phyloP scores from a whole-genome alignment of 2,888 invertebrate genomes.

The Himalopsyche tibetana region DNA sequence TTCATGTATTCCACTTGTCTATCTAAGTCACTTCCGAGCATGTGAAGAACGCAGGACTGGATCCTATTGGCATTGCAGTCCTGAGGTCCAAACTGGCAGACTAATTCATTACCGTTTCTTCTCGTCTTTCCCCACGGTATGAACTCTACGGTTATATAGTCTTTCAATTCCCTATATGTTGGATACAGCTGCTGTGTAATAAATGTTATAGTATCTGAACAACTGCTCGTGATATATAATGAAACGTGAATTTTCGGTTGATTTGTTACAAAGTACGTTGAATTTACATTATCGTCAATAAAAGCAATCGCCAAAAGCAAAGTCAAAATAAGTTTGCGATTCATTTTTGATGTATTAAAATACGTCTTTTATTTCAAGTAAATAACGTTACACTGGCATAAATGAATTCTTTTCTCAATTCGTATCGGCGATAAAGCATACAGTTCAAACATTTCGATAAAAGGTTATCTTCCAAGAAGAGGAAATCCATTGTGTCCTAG shows the following conservation, averaged over 20 bases:
- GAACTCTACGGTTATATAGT: constrained; percentile 72
- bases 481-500: neutral
- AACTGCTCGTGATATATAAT: constrained; percentile 70
- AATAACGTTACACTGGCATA: neutral
- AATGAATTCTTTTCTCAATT: neutral
- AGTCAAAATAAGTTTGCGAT: neutral
- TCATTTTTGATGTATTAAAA: neutral
- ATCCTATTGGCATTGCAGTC: constrained; percentile 74
- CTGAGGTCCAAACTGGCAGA: constrained; percentile 69
- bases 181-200: constrained; percentile 69
- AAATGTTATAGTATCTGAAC: constrained; percentile 71
- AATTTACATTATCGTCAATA: neutral
- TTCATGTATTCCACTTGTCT: constrained; percentile 70
- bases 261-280: constrained; percentile 27
- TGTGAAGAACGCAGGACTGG: constrained; percentile 72
- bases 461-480: constrained; percentile 11
- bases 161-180: constrained; percentile 69
- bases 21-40: constrained; percentile 62
- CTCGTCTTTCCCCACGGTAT: constrained; percentile 74
- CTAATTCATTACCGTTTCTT: constrained; percentile 67
- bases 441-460: neutral
- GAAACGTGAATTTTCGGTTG: constrained; percentile 57
- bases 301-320: neutral
- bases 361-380: neutral
- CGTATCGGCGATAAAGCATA: neutral